Evolutionary conservation across 2,888 invertebrate species (phyloP).

Genomic region (Biston stratarius): DNA sequence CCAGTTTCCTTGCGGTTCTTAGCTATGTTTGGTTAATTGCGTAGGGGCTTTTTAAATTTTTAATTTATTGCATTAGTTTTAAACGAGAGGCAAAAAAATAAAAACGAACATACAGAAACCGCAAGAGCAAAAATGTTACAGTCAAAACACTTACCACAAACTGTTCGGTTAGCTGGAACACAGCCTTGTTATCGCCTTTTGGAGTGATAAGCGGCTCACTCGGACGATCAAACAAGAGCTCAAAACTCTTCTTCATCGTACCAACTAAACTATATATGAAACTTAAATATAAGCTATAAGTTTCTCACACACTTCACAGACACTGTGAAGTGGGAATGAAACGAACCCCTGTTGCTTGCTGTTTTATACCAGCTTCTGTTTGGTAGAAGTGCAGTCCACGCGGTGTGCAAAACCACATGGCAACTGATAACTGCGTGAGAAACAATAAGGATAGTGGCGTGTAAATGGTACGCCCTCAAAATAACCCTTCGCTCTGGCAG

Average conservation of each 20-base stretch:
- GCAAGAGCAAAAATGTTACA: background rate
- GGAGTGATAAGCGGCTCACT: slow-evolving; percentile 87
- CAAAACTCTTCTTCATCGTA: slow-evolving; percentile 61
- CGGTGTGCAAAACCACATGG: slow-evolving; percentile 62
- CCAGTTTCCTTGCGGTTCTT: no score
- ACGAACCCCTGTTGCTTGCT: background rate
- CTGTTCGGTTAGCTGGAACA: slow-evolving; percentile 87
- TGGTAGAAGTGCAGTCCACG: slow-evolving; percentile 49
- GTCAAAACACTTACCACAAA: slow-evolving; percentile 87
- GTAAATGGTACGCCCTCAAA: slow-evolving; percentile 4
- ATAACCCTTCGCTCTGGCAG: slow-evolving; percentile 6
- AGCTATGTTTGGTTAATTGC: no score
- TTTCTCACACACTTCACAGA: slow-evolving; percentile 68
- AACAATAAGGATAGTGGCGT: slow-evolving; percentile 28
- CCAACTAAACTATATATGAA: slow-evolving; percentile 27
- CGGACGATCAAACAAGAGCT: slow-evolving; percentile 87
- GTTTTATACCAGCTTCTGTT: slow-evolving; percentile 49
- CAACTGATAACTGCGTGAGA: slow-evolving; percentile 54
- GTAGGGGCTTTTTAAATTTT: no score
- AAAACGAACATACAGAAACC: background rate
- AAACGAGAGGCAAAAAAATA: no score
- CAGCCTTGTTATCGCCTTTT: slow-evolving; percentile 86
- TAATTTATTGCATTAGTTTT: no score
- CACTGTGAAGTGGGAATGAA: slow-evolving; percentile 71
- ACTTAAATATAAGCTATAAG: slow-evolving; percentile 33